Evolutionary conservation across 2,888 invertebrate species (phyloP), one percentile per base, ranked within the genome.

Genomic region (Eupithecia abbreviata): DNA sequence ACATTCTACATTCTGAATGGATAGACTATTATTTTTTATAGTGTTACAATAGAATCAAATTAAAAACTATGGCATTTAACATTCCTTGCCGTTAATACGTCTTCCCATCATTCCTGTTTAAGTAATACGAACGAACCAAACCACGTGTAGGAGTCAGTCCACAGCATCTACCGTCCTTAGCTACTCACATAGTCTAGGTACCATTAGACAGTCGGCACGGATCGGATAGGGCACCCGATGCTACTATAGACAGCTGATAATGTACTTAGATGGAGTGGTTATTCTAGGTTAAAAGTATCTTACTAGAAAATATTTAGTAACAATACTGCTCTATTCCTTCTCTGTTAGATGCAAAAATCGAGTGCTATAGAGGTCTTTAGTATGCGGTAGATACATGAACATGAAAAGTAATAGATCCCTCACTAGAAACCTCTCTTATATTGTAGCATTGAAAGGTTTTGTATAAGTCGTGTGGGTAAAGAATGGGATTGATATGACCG

Each of bases 281-380:
- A 58, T 62, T 10, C 30, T 62, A 62, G 10, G 62, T 62, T 62
- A 62, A 62, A 62, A 62, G 62, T 62, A 58, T n/a, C 3, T 18
- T 12, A 30, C 10, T 62, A 62, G 62, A 62, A 62, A 55, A 18
- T 58, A 62, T 62, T 62, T 62, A 62, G 62, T 62, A 62, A 62
- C 30, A 15, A 43, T 43, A n/a, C 41, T 4, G 67, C 42, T 62
- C 67, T 67, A n/a, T 67, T 67, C 42, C 67, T 43, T 67, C 67
- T 67, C 67, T 67, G 15, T 43, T 67, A 62, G 62, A 58, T 58
- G n/a, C 66, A 66, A 58, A 58, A n/a, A 51, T n/a, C 55, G 18
- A 62, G 62, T 58, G 62, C 30, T 62, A 62, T 62, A 62, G 30
- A 58, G 15, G 62, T 62, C 30, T 58, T 51, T 18, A 62, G 62